Evolutionary conservation across 1,140 invertebrate species (phyloP).

Genomic region (Mya arenaria): DNA sequence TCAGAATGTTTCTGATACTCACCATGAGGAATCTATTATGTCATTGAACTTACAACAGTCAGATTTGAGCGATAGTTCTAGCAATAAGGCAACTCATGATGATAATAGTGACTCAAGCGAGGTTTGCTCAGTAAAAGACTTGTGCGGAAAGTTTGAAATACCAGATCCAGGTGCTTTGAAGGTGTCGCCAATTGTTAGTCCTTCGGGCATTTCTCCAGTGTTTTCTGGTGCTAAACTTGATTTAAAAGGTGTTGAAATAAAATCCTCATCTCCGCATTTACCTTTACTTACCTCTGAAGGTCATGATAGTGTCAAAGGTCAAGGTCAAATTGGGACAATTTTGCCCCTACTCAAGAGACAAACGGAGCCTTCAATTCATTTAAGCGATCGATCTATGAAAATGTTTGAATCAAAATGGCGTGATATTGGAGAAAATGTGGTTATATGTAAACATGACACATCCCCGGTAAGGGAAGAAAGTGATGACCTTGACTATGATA

Average conservation of each 20-base stretch:
- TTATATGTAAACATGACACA: not conserved
- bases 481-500: not conserved
- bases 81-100: not conserved
- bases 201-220: not conserved
- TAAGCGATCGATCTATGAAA: slow-evolving; percentile 20
- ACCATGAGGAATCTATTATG: too few relatives aligned
- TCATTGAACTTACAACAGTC: too few relatives aligned
- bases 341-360: too few relatives aligned
- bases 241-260: not conserved
- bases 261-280: not conserved
- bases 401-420: slow-evolving; percentile 38
- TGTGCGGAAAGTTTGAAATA: slow-evolving; percentile 69
- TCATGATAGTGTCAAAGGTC: slow-evolving; percentile 10
- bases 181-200: not conserved
- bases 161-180: slow-evolving; percentile 14
- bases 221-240: not conserved
- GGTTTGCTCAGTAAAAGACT: slow-evolving; percentile 58
- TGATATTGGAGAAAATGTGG: slow-evolving; percentile 9
- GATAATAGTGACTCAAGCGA: slow-evolving; percentile 42
- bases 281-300: not conserved
- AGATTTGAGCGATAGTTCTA: too few relatives aligned
- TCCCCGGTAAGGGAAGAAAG: slow-evolving; percentile 1
- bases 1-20: too few relatives aligned
- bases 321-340: too few relatives aligned
- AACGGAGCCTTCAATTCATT: slow-evolving; percentile 31